Evolutionary conservation across 2,797 vertebrate species (phyloP), one percentile per base, ranked within the genome.

Genomic region (Meriones psammophilus): DNA sequence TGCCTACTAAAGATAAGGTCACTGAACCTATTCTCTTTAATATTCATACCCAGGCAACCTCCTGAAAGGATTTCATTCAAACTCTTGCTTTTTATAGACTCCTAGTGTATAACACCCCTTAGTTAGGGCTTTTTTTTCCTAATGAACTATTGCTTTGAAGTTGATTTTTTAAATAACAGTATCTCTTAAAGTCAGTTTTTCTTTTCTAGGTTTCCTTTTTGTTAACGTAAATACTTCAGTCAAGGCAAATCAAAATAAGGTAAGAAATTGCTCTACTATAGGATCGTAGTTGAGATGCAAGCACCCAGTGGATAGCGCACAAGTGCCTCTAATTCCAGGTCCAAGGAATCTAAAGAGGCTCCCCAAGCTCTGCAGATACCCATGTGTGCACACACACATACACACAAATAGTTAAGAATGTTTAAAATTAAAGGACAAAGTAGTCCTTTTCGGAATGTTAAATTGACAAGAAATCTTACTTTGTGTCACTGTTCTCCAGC

Each of bases 171-270:
- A 88, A 56, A 79, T 83, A 62, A 36, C 77, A 36, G 62, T 85
- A 84, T 73, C 96, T 88, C 66, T 91, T 91, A 94, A 96, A 88
- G 22, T 95, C 10, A 74, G 13, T 96, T 96, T 66, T 96, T 94
- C 74, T 97, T 84, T 80, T 92, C 94, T 91, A 96, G 96, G 90
- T 64, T 91, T 88, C 71, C 46, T 60, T 33, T 74, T 69, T 26
- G 30, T 85, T 36, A 86, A 93, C 20, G 60, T 20, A 4, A 89
- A 96, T 94, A 73, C 39, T 88, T 15, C 73, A 94, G 36, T 87
- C 88, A 91, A 91, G 30, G 36, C 39, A 91, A 42, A 86, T 1
- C 94, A 76, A 92, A 95, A 93, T 92, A 95, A 96, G 94, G 90
- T 94, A 96, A 92, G 88, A 93, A 93, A 50, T 6, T 39, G 50